A percentile compares a stretch with the other conserved stretches of the same genome.
These are phyloP conservation scores for Urophycis tenuis DNA, from an alignment of 2,797 vertebrate species.

Conservation along the genomic window DNA sequence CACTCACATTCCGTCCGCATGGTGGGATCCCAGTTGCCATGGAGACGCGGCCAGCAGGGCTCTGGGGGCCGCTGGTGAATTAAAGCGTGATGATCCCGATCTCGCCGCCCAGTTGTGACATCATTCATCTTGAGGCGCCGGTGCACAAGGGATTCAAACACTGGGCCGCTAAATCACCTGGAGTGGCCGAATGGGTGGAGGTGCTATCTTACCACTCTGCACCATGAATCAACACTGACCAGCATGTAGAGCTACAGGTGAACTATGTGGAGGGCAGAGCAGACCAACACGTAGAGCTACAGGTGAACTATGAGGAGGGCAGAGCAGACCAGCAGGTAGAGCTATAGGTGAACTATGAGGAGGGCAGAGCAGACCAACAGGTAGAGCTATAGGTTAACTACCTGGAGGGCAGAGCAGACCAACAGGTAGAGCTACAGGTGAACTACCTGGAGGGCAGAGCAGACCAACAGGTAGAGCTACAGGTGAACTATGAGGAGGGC, in stretches of 20 bases:
- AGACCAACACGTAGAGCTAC: neutral
- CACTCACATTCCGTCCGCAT: neutral
- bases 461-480: neutral
- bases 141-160: neutral
- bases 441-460: conserved; percentile 88
- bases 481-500: neutral
- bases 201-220: too few relatives aligned
- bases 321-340: neutral
- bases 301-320: neutral
- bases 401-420: neutral
- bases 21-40: neutral
- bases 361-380: too few relatives aligned
- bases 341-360: neutral
- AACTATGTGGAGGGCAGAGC: too few relatives aligned
- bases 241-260: neutral
- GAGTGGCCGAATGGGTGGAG: too few relatives aligned
- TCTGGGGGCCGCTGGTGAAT: neutral
- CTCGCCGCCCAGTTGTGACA: too few relatives aligned
- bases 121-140: neutral
- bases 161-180: too few relatives aligned
- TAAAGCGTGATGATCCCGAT: neutral
- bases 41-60: neutral
- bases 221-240: too few relatives aligned
- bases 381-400: neutral
- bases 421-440: neutral